Conservation (phyloP, 1,140 invertebrate genomes). For the Anoplophora glabripennis region DNA sequence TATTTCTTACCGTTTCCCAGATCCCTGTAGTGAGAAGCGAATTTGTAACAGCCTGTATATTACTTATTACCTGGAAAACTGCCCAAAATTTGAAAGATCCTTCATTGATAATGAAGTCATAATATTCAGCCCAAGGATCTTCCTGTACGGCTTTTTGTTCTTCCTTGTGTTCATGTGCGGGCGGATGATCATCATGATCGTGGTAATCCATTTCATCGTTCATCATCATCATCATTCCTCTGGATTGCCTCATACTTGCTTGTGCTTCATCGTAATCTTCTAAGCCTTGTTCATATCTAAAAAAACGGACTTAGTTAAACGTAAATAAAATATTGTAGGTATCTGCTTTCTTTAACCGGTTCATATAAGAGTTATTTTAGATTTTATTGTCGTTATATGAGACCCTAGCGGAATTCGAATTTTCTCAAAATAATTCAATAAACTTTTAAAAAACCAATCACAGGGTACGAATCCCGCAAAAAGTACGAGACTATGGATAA, state of each 20-base stretch:
- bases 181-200: constrained; percentile 41
- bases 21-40: too few species aligned
- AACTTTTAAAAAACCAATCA: too few species aligned
- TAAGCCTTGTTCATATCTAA: constrained; percentile 40
- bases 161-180: constrained; percentile 41
- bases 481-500: too few species aligned
- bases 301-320: neutral
- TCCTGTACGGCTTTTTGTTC: constrained; percentile 50
- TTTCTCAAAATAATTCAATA: too few species aligned
- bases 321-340: too few species aligned
- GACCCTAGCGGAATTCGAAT: too few species aligned
- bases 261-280: constrained; percentile 42
- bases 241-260: constrained; percentile 30
- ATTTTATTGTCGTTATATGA: too few species aligned
- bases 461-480: too few species aligned
- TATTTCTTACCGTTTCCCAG: too few species aligned
- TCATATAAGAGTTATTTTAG: too few species aligned
- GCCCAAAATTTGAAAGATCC: constrained; percentile 86
- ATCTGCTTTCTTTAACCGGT: too few species aligned
- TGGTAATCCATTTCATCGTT: constrained; percentile 33
- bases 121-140: constrained; percentile 73
- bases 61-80: constrained; percentile 65
- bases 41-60: too few species aligned
- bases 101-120: constrained; percentile 81
- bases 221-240: constrained; percentile 42